Percentiles rank a stretch among this genome's conserved stretches.
phyloP scores from a whole-genome alignment of 2,888 invertebrate genomes.

The Drosophila cracens region DNA sequence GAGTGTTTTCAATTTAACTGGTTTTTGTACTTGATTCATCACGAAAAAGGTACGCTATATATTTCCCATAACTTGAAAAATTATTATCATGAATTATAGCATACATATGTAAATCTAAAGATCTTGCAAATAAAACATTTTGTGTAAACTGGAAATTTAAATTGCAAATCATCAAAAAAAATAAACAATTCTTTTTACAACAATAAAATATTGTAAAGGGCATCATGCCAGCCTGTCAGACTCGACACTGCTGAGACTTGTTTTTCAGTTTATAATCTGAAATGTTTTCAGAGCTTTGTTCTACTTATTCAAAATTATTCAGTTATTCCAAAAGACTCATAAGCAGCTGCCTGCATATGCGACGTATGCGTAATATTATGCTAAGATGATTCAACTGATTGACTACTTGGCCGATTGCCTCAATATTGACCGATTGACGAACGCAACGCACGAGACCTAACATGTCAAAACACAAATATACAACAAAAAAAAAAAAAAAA shows the following conservation, averaged over 20 bases:
- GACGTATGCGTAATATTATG: conserved; percentile 57
- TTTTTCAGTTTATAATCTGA: conserved; percentile 8
- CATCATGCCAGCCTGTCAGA: not conserved
- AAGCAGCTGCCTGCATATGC: conserved; percentile 24
- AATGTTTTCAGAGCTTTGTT: conserved; percentile 17
- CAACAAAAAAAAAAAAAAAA: conserved; percentile 4
- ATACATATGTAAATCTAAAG: not conserved
- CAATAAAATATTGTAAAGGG: not conserved
- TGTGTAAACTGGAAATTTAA: not conserved
- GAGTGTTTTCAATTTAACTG: not conserved
- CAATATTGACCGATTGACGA: conserved; percentile 20
- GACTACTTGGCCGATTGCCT: conserved; percentile 29
- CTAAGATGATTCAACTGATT: conserved; percentile 28
- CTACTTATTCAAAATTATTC: conserved; percentile 29
- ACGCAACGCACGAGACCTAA: conserved; percentile 34
- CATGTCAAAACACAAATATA: conserved; percentile 1
- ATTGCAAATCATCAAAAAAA: not conserved
- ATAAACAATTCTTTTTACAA: not conserved
- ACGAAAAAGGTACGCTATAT: not conserved
- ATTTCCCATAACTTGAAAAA: not conserved
- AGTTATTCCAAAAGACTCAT: conserved; percentile 19
- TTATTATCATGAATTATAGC: not conserved
- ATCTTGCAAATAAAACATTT: not conserved
- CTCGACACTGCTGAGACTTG: not conserved
- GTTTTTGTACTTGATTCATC: not conserved